These are phyloP conservation scores for Anagrus nilaparvatae DNA, from an alignment of 1,140 invertebrate species.

Conservation along the genomic window DNA sequence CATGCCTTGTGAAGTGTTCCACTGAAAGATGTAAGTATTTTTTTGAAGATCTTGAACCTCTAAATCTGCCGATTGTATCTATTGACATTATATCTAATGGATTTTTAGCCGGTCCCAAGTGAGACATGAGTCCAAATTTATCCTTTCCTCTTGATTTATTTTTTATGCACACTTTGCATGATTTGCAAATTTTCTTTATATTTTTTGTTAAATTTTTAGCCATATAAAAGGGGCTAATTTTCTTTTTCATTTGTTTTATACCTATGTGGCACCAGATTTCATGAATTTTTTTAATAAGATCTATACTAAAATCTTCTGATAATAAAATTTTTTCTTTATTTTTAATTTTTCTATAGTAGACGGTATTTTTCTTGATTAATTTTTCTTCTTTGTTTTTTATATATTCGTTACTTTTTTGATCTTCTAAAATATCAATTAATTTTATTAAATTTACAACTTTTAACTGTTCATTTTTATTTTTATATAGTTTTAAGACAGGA, in stretches of 20 bases:
- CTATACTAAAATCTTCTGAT: conserved; percentile 7
- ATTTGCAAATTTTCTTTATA: conserved; percentile 7
- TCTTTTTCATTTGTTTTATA: conserved; percentile 9
- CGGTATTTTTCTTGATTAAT: neutral
- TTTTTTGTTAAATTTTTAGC: conserved; percentile 10
- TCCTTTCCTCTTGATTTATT: conserved; percentile 10
- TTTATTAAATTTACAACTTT: no score
- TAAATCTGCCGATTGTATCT: conserved; percentile 28
- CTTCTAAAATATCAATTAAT: neutral
- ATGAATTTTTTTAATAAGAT: conserved; percentile 12
- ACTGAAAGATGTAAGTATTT: conserved; percentile 25
- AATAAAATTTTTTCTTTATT: conserved; percentile 16
- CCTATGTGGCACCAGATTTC: neutral
- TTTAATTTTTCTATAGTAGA: conserved; percentile 16
- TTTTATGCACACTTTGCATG: no score
- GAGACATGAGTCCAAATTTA: conserved; percentile 18
- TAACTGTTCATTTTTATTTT: no score
- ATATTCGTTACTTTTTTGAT: neutral
- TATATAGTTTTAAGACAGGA: no score
- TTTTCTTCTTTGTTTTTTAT: neutral
- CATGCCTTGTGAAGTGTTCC: conserved; percentile 27
- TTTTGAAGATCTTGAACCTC: conserved; percentile 23
- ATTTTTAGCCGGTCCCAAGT: no score
- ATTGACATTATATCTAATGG: conserved; percentile 31
- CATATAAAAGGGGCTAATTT: conserved; percentile 12